A percentile compares a stretch with the other conserved stretches of the same genome.
Evolutionary conservation across 1,140 invertebrate species (phyloP).

Genomic region (Musca domestica): DNA sequence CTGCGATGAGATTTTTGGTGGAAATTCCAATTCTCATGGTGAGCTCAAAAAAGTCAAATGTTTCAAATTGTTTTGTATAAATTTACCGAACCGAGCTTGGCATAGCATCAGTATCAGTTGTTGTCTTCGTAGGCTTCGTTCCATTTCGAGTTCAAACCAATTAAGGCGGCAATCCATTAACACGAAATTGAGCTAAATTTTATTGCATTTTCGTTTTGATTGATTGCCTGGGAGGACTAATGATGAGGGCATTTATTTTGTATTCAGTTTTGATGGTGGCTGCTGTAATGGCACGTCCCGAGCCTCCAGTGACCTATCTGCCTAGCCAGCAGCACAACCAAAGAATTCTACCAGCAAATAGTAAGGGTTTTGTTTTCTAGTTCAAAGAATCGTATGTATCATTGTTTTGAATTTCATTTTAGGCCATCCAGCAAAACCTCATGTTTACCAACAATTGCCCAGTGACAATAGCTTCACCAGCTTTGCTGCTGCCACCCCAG

Average conservation of each 20-base stretch:
- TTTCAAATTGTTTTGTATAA: too few species aligned
- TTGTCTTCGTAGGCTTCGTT: conserved; percentile 22
- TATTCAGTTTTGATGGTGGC: conserved; percentile 56
- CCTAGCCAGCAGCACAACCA: conserved; percentile 52
- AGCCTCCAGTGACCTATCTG: conserved; percentile 43
- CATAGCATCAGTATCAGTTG: conserved; percentile 25
- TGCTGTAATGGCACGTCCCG: conserved; percentile 57
- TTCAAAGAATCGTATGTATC: not conserved
- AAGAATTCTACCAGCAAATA: conserved; percentile 42
- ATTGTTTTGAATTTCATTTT: not conserved
- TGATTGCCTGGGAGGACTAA: not conserved
- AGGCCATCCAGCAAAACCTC: conserved; percentile 38
- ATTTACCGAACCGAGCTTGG: not conserved
- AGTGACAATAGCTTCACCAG: conserved; percentile 44
- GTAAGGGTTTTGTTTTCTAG: conserved; percentile 29
- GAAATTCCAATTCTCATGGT: too few species aligned
- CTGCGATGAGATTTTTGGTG: too few species aligned
- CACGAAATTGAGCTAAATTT: not conserved
- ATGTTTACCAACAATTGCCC: conserved; percentile 43
- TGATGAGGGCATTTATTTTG: conserved; percentile 50
- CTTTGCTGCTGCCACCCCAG: not conserved
- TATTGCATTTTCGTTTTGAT: not conserved
- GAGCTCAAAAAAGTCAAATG: too few species aligned
- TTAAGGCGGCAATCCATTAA: not conserved
- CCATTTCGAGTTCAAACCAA: not conserved